Percentiles rank a stretch among this genome's conserved stretches.
These are phyloP conservation scores for Macrobrachium rosenbergii DNA, from an alignment of 1,140 invertebrate genomes.

Conservation along the genomic window DNA sequence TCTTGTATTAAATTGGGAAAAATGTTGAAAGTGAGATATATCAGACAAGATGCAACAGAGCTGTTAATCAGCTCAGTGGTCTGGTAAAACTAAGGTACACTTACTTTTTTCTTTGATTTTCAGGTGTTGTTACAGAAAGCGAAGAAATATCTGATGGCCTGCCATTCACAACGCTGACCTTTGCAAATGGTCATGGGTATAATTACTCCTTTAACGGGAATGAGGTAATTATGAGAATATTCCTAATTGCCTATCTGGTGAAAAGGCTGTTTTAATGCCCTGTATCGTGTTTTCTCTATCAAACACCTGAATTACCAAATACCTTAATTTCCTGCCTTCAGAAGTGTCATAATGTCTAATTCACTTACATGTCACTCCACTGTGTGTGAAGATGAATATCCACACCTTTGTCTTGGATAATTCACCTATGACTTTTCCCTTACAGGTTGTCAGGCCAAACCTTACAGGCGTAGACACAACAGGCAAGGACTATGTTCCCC, in stretches of 20 bases:
- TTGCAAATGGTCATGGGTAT: constrained; percentile 82
- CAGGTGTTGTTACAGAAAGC: neutral
- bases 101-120: neutral
- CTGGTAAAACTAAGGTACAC: too few relatives aligned
- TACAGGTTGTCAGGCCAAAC: neutral
- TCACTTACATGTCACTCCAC: too few relatives aligned
- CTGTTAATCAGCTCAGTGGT: too few relatives aligned
- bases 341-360: too few relatives aligned
- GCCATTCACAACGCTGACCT: constrained; percentile 85
- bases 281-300: too few relatives aligned
- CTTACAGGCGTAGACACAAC: constrained; percentile 4
- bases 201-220: constrained; percentile 69
- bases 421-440: neutral
- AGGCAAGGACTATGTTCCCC: constrained; percentile 9
- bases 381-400: neutral
- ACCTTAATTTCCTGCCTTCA: too few relatives aligned
- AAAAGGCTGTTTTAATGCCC: too few relatives aligned
- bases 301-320: too few relatives aligned
- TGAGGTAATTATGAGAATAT: neutral
- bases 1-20: neutral
- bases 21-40: too few relatives aligned
- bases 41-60: too few relatives aligned
- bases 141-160: constrained; percentile 73
- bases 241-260: too few relatives aligned
- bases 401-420: neutral